phyloP scores from a whole-genome alignment of 2,888 invertebrate species.

The Hemistola chrysoprasaria region DNA sequence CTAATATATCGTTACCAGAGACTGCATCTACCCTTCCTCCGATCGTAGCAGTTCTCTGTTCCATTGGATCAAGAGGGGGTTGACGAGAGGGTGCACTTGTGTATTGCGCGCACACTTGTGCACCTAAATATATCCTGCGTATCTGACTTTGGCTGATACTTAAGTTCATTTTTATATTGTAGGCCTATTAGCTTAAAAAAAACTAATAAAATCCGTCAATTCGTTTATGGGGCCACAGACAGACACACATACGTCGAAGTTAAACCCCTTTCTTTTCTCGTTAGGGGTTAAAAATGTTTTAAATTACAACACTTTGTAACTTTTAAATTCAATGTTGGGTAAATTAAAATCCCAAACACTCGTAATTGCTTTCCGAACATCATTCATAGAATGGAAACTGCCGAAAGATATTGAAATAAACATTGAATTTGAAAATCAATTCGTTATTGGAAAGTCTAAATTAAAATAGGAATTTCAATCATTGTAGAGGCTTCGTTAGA shows the following conservation, averaged over 20 bases:
- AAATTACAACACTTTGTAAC: no score
- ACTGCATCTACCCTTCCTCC: background rate
- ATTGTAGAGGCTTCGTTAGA: no score
- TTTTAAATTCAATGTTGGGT: no score
- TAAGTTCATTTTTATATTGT: no score
- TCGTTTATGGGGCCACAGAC: no score
- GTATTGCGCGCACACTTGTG: slow-evolving; percentile 4
- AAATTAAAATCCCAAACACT: no score
- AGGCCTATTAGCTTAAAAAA: no score
- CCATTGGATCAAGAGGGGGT: slow-evolving; percentile 2
- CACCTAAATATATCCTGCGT: slow-evolving; percentile 1
- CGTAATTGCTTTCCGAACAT: slow-evolving; percentile 6
- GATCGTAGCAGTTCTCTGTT: background rate
- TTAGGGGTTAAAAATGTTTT: no score
- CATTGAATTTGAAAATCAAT: slow-evolving; percentile 11
- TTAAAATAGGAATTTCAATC: slow-evolving; percentile 7
- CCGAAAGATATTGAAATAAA: slow-evolving; percentile 9
- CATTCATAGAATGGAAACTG: slow-evolving; percentile 6
- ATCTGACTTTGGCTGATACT: slow-evolving; percentile 4
- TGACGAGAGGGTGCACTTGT: slow-evolving; percentile 8
- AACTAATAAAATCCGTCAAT: no score
- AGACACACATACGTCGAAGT: no score
- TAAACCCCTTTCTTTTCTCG: no score
- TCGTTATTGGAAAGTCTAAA: slow-evolving; percentile 1
- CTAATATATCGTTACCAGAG: background rate